Base-by-base conservation (phyloP, 1,140 invertebrate species). In the Macrosteles quadrilineatus region DNA sequence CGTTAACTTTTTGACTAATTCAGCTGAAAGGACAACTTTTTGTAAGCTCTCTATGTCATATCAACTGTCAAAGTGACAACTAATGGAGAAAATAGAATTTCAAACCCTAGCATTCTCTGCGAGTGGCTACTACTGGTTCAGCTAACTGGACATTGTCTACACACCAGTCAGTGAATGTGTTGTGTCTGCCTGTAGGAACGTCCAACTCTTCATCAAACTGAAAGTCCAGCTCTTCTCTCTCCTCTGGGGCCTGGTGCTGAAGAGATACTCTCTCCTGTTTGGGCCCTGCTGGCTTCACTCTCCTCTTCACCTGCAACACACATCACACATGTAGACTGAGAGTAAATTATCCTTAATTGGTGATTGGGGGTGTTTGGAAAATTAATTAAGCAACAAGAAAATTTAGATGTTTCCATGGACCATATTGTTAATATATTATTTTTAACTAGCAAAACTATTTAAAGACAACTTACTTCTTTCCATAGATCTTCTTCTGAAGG, bases 151-250 rank as follows among this genome's bases (percentile, higher is more conserved):
- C n/a, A n/a, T n/a, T n/a, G n/a, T n/a, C n/a, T n/a, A 68, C 62
- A 71, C 78, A 87, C 86, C 85, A 87, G 77, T 88, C 86, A 19
- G 90, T 91, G 77, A 96, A 97, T 55, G 90, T 91, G 83, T 96
- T 94, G 67, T 91, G 87, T 72, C 92, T 87, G 77, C 87, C 90
- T 69, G 85, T 85, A 83, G 69, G 88, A 21, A 72, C 85, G 72
- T 95, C 91, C 40, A 97, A 82, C 80, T 99, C 97, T 82, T 98
- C 96, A 79, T 99, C 97, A 83, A 98, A 97, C 83, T 97, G 92
- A 83, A 99, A 98, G 80, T 97, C 93, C 68, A 98, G 81, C 79
- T 98, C 96, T 25, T 68, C 76, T 62, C 76, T 78, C 2, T 80
- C 77, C 68, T 76, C 79, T 63, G 14, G 27, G 43, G 25, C 32